phyloP scores from a whole-genome alignment of 2,113 vertebrate genomes.

The Hoplias malabaricus region DNA sequence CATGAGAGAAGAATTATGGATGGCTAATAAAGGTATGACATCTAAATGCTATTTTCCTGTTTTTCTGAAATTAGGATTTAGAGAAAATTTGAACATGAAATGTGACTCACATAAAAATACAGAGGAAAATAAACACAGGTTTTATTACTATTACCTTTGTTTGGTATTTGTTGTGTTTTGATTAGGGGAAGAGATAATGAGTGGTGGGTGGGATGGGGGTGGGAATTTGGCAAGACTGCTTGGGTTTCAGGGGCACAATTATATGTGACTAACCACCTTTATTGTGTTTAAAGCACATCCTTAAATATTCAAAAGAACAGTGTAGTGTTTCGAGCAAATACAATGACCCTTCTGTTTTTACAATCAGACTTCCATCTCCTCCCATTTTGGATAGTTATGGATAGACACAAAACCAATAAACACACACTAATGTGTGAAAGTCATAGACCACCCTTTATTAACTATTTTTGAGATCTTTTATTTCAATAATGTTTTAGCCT shows the following conservation, averaged over 20 bases:
- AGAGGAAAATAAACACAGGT: background rate
- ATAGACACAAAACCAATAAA: no score
- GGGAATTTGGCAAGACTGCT: background rate
- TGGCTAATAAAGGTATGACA: no score
- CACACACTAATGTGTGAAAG: no score
- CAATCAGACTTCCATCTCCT: no score
- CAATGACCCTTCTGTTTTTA: no score
- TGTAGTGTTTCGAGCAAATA: no score
- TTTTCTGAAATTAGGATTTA: background rate
- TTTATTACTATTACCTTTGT: background rate
- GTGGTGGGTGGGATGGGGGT: background rate
- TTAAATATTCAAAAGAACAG: background rate
- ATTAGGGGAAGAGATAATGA: background rate
- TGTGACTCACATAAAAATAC: background rate
- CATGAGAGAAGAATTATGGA: no score
- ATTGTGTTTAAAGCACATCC: conserved; percentile 14
- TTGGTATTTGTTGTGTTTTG: conserved; percentile 6
- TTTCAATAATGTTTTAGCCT: no score
- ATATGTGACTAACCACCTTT: conserved; percentile 6
- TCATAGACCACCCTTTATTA: no score
- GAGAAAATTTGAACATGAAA: background rate
- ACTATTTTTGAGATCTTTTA: no score
- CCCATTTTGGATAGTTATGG: no score
- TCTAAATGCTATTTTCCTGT: background rate
- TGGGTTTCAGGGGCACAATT: background rate